Base-by-base conservation (phyloP, 2,797 vertebrate species). In the Mormyrus proboscirostris region DNA sequence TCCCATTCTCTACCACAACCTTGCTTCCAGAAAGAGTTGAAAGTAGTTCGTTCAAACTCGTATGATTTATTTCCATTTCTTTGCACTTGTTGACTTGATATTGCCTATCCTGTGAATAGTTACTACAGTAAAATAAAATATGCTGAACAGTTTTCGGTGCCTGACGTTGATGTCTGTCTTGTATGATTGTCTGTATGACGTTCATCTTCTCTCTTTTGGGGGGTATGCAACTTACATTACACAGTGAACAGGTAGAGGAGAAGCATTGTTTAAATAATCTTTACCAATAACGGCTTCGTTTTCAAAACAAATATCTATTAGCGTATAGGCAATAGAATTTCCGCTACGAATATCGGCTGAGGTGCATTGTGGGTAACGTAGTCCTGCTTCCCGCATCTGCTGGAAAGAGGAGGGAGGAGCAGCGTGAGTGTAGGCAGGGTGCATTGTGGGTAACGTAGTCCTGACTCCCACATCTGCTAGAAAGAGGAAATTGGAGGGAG, bases 391-490 rank as follows among this genome's bases (percentile, higher is more conserved):
- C 2, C 51, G 51, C 51, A 14, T 53, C 29, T 33, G 29, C 29
- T 33, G 29, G 29, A 33, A 33, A 33, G 29, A 33, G 29, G 0
- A 29, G 29, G 29, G 29, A 33, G 29, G 29, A 33, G 29, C 29
- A 33, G 51, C 12, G 12, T 53, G 12, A 50, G 16, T 6, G 19
- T n/a, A 57, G 4, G 5, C 53, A 5, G 3, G 50, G 53, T 41
- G 86, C 55, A 65, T 65, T 22, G 10, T 89, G 88, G 88, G 82
- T 86, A 69, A 65, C 16, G 57, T 89, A 65, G 88, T 89, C 49
- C 22, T 38, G 44, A 62, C 55, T 22, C 22, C 86, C 14, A 29
- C 53, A 12, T 22, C 29, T 25, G 84, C 82, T 14, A 4, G 41
- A n/a, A 69, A 29, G 55, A 7, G 22, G 88, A 53, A 89, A 19